Evolutionary conservation across 2,113 vertebrate genomes (phyloP), one percentile per base, ranked within the genome.

Genomic region (Barnardius zonarius): DNA sequence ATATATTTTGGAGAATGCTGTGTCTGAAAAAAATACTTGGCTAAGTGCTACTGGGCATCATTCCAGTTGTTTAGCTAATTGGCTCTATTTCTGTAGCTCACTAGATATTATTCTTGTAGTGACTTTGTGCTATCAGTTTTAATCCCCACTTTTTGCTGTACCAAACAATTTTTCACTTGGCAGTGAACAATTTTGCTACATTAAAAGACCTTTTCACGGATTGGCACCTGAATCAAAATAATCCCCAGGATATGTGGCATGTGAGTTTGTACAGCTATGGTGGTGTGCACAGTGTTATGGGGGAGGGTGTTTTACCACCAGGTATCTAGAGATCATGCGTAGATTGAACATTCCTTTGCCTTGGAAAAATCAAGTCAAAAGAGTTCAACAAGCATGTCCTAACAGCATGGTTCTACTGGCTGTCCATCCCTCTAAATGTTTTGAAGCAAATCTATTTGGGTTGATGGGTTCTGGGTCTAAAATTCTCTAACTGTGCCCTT

Each of bases 271-370:
- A 44, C 44, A 73, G 1, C 31, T 48, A 68, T 11, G 9, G 25
- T 87, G 73, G 66, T 22, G 46, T 54, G 19, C 54, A 44, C 0
- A 0, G 23, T 88, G 41, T 62, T 72, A 25, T 13, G 13, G 79
- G 24, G n/a, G 13, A 78, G 1, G 9, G 6, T 37, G 23, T 51
- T 83, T 84, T 85, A 52, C 18, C 57, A 64, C 22, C 9, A 31
- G 2, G 1, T 43, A n/a, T 52, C 33, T 86, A 44, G 55, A 25
- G 9, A 57, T 41, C 1, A 0, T 51, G 6, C 12, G 17, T 41
- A n/a, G 28, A 17, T 48, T 61, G 28, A 84, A 41, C 13, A 20
- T 61, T 46, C 13, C 23, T 33, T 30, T 44, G 10, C 10, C 44
- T 49, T 31, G 35, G 17, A 80, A 76, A 66, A 88, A 88, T 57